These are phyloP conservation scores for Hippoglossus stenolepis DNA, from an alignment of 2,113 vertebrate species.

Conservation along the genomic window DNA sequence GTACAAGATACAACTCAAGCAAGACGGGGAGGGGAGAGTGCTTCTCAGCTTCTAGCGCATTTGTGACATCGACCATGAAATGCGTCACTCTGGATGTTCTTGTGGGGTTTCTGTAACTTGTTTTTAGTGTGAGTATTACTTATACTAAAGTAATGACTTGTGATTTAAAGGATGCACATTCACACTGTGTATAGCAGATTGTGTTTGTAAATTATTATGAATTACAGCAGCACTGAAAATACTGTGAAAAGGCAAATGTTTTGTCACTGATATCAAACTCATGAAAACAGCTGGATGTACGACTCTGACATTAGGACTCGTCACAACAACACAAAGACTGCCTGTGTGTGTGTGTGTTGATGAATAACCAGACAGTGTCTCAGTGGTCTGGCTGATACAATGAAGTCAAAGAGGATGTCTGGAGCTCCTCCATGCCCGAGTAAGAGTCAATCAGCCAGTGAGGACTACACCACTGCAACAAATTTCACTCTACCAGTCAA, in stretches of 20 bases:
- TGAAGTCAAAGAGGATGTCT: conserved; percentile 38
- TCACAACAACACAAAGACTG: conserved; percentile 58
- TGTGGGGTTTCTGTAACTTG: background rate
- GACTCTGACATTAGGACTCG: conserved; percentile 28
- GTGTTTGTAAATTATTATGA: too few species aligned
- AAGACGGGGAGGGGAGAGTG: too few species aligned
- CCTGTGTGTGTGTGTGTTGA: conserved; percentile 41
- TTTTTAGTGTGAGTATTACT: too few species aligned
- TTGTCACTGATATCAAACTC: background rate
- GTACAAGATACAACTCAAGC: too few species aligned
- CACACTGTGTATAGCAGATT: too few species aligned
- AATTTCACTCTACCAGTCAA: background rate
- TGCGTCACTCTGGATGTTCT: background rate
- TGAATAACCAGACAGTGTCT: conserved; percentile 44
- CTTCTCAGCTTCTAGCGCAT: too few species aligned
- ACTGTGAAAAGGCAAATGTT: too few species aligned
- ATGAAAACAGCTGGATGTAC: conserved; percentile 45
- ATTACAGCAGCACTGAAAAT: background rate
- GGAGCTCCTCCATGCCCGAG: background rate
- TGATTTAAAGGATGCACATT: too few species aligned
- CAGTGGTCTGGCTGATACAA: conserved; percentile 25
- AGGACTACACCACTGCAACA: background rate
- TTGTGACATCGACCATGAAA: background rate
- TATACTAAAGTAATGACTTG: too few species aligned
- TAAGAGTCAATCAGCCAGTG: conserved; percentile 13